A percentile compares a stretch with the other conserved stretches of the same genome.
phyloP scores from a whole-genome alignment of 2,113 vertebrate genomes.

The Cinclus cinclus region DNA sequence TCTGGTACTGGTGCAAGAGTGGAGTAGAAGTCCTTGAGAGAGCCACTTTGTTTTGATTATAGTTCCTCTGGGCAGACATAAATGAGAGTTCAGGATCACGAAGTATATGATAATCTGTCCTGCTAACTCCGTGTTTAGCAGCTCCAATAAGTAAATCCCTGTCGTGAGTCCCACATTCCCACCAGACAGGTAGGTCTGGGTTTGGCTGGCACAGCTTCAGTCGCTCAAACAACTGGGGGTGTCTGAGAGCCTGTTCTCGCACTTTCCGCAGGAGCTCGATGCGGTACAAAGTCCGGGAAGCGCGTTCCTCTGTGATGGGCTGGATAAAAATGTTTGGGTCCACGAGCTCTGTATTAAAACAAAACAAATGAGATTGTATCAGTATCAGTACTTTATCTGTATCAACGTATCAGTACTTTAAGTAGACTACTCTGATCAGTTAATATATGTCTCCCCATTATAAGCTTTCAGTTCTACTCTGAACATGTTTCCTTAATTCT shows the following conservation, averaged over 20 bases:
- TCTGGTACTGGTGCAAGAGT: conserved; percentile 81
- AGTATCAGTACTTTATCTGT: no score
- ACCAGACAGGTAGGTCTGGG: conserved; percentile 94
- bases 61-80: conserved; percentile 90
- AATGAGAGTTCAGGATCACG: conserved; percentile 96
- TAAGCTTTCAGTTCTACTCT: background rate
- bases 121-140: conserved; percentile 96
- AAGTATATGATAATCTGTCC: conserved; percentile 98
- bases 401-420: background rate
- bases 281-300: conserved; percentile 94
- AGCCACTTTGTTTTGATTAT: conserved; percentile 87
- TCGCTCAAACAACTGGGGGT: conserved; percentile 87
- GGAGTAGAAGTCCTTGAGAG: conserved; percentile 81
- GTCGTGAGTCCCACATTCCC: conserved; percentile 92
- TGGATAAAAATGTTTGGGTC: conserved; percentile 92
- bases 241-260: conserved; percentile 92
- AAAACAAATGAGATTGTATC: background rate
- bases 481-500: background rate
- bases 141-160: conserved; percentile 93
- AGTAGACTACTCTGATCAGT: background rate
- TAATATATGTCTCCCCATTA: background rate
- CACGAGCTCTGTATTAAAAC: conserved; percentile 78
- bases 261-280: conserved; percentile 96
- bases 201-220: conserved; percentile 90
- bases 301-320: conserved; percentile 96